Base-by-base conservation (phyloP, 2,888 invertebrate genomes). In the Ochlodes sylvanus region DNA sequence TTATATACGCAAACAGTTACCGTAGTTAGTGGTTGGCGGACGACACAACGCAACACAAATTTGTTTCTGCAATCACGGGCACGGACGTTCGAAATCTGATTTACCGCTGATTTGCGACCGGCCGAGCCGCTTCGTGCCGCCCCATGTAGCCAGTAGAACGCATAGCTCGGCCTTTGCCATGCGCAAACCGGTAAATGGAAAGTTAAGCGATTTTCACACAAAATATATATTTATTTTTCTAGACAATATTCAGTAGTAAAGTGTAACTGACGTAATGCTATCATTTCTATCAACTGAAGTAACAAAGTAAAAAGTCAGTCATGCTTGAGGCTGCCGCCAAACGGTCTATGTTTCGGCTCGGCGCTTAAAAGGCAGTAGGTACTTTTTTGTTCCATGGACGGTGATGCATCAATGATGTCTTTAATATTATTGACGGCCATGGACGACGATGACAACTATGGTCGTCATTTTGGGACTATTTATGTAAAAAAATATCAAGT, bases 61-160 rank as follows among this genome's bases (percentile, higher is more conserved):
- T 79, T 78, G 79, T 79, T 87, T 83, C 87, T 81, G 87, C 89
- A 90, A 90, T 91, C 89, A 89, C 86, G 85, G 78, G 78, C 81
- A 72, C 82, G 84, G 82, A 81, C 86, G 84, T 81, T 85, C 85
- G 81, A 85, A 90, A 91, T 90, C 87, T 88, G 91, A 92, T 90
- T 91, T 88, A 86, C 88, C 88, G 79, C 87, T 90, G 90, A 90
- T 90, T 91, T 91, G 90, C 87, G 90, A 90, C 80, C 81, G 79
- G 82, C 78, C 79, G 72, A 71, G 71, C 74, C 73, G n/a, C n/a
- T n/a, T 70, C 70, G 67, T 68, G 65, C 66, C 71, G 68, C 64
- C 68, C 44, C 63, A 17, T 15, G 34, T 34, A 55, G 3, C 42
- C 19, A 34, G 27, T 27, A 14, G 47, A 7, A 56, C 42, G 52